These are phyloP conservation scores for Monomorium pharaonis DNA, from an alignment of 1,140 invertebrate species.

Conservation along the genomic window DNA sequence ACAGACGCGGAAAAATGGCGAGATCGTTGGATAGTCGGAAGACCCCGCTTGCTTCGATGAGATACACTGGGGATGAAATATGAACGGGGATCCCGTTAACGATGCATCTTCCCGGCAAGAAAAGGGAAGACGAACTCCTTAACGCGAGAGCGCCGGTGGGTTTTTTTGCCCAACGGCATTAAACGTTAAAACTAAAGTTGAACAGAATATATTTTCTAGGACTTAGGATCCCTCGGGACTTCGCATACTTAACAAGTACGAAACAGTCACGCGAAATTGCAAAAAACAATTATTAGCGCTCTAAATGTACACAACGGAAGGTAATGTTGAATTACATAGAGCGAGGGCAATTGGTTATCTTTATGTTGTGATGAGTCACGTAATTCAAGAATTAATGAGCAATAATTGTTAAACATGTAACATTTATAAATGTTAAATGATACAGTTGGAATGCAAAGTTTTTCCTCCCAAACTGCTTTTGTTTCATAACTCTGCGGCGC, in stretches of 20 bases:
- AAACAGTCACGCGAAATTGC: background rate
- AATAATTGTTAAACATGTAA: constrained; percentile 30
- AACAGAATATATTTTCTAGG: background rate
- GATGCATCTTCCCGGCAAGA: constrained; percentile 31
- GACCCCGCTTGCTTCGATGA: constrained; percentile 29
- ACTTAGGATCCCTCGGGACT: background rate
- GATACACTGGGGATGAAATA: constrained; percentile 49
- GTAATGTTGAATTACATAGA: background rate
- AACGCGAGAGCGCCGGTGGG: background rate
- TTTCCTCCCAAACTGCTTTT: constrained; percentile 1
- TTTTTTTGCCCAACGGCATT: background rate
- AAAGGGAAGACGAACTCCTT: constrained; percentile 11
- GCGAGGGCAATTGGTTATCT: background rate
- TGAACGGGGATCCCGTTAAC: constrained; percentile 26
- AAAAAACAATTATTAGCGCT: background rate
- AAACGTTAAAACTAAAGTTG: constrained; percentile 12
- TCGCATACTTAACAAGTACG: background rate
- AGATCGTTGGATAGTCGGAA: constrained; percentile 41
- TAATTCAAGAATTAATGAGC: background rate
- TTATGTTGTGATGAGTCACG: background rate
- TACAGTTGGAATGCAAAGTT: constrained; percentile 12
- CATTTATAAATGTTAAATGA: background rate
- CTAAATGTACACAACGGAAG: background rate
- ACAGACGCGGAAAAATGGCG: constrained; percentile 44
- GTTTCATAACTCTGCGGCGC: constrained; percentile 14